phyloP scores from a whole-genome alignment of 92 coral and sea anemone genomes.

The Siderastrea siderea region DNA sequence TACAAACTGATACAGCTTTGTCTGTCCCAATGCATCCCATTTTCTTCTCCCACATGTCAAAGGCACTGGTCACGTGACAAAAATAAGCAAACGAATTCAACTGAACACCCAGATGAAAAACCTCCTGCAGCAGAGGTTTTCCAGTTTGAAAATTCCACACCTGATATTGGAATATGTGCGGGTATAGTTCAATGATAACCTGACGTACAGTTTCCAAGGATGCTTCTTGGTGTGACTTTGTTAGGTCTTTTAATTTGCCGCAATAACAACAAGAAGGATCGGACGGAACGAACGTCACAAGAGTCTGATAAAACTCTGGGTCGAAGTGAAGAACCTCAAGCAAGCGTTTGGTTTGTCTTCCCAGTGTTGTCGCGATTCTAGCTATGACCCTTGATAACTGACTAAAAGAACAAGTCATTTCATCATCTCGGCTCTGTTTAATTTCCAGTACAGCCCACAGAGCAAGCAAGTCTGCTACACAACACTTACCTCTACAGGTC shows the following conservation, averaged over 20 bases:
- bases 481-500: background rate
- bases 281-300: background rate
- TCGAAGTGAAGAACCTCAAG: background rate
- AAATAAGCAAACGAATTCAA: background rate
- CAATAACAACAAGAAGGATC: background rate
- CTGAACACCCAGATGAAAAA: background rate
- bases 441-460: slow-evolving; percentile 18
- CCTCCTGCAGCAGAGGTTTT: background rate
- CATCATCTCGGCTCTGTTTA: background rate
- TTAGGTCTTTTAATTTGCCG: background rate
- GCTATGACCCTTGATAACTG: background rate
- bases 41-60: too few relatives aligned
- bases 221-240: background rate
- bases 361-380: background rate
- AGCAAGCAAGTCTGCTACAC: background rate
- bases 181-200: background rate
- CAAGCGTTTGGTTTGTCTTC: background rate
- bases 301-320: background rate
- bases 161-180: slow-evolving; percentile 1
- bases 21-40: background rate
- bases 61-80: background rate
- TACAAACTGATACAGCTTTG: background rate
- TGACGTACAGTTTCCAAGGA: background rate
- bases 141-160: slow-evolving; percentile 17
- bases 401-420: background rate